Percentiles rank a stretch among this genome's conserved stretches.
Conservation (phyloP, 35 echinoderm and acorn worm genomes). For the Apostichopus japonicus region DNA sequence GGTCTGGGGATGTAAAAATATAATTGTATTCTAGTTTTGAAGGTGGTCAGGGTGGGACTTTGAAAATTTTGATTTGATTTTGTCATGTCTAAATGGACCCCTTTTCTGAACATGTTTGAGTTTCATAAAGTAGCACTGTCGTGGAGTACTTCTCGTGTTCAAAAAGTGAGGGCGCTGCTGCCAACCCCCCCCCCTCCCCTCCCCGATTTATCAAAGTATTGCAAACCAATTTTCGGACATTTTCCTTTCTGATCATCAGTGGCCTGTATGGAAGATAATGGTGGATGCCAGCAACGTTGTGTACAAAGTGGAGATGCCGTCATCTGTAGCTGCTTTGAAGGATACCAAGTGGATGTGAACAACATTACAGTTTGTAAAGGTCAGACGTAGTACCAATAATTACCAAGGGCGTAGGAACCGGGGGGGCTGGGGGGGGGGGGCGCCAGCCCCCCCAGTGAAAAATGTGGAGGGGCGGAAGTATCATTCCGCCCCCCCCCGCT, state of each 20-base stretch:
- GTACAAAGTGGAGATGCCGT: background rate
- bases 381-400: background rate
- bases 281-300: conserved; percentile 3
- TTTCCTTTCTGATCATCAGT: background rate
- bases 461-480: too few relatives aligned
- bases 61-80: too few relatives aligned
- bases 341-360: background rate
- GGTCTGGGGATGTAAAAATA: too few relatives aligned
- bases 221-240: background rate
- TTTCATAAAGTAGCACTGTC: background rate
- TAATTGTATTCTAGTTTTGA: too few relatives aligned
- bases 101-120: background rate
- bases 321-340: background rate
- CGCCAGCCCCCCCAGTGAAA: too few relatives aligned
- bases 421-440: too few relatives aligned
- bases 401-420: too few relatives aligned
- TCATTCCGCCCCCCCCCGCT: too few relatives aligned
- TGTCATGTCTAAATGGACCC: too few relatives aligned
- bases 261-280: background rate
- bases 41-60: too few relatives aligned
- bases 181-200: background rate
- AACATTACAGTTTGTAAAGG: background rate
- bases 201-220: background rate
- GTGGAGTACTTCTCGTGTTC: background rate
- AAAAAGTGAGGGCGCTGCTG: background rate